Conservation (phyloP, 2,113 vertebrate species). For the Crotalus helleri region DNA sequence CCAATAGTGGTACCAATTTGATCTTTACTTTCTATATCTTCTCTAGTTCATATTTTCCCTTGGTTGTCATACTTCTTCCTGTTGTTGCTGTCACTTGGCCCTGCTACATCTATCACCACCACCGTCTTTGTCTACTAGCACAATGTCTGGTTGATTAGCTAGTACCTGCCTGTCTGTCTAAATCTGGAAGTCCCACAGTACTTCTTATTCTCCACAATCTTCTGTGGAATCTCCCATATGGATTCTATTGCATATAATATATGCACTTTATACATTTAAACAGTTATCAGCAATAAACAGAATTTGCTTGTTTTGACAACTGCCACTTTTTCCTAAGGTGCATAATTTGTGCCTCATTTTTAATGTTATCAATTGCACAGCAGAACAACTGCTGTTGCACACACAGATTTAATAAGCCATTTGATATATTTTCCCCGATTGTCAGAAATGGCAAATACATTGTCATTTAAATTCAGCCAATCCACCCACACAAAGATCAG, state of each 20-base stretch:
- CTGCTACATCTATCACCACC: not conserved
- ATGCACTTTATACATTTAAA: not conserved
- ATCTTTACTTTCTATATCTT: not conserved
- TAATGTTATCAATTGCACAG: not conserved
- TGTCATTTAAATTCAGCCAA: conserved; percentile 17
- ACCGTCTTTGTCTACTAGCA: not conserved
- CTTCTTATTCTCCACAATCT: not conserved
- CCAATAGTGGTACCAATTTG: not conserved
- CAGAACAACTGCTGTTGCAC: not conserved
- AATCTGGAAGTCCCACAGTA: not conserved
- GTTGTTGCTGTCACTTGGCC: not conserved
- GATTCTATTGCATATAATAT: not conserved
- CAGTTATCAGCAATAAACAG: not conserved
- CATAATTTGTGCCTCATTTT: not conserved
- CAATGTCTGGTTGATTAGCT: not conserved
- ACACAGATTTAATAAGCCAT: not conserved
- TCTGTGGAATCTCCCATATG: not conserved
- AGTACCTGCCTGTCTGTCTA: not conserved
- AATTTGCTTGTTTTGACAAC: not conserved
- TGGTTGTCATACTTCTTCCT: not conserved
- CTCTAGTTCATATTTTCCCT: not conserved
- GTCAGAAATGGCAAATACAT: not conserved
- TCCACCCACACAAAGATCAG: not conserved
- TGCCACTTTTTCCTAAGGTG: not conserved
- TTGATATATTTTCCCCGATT: accelerated